Evolutionary conservation across 2,888 invertebrate species (phyloP), one percentile per base, ranked within the genome.

Genomic region (Leucania comma): DNA sequence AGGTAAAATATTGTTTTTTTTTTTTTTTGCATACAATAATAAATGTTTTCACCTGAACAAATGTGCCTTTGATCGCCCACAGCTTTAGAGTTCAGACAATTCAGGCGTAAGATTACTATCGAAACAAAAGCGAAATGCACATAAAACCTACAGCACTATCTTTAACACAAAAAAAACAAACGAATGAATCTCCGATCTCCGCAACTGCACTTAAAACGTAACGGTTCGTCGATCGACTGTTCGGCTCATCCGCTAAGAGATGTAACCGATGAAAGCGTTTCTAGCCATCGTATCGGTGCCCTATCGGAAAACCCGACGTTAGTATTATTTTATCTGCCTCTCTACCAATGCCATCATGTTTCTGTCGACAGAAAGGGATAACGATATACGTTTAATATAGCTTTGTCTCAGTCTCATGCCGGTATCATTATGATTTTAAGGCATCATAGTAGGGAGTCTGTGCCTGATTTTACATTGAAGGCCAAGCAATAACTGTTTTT

Each of bases 401-500:
- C 1, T 35, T 8, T 6, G 8, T 35, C 35, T 35, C 35, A 1
- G 35, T 35, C 35, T 35, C 5, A 35, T 6, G 9, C 8, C 35
- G 35, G 35, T 35, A 35, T 35, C 35, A 35, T 35, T 35, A 8
- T 8, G 6, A 6, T 35, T 35, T 35, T 3, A 35, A 35, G n/a
- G n/a, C n/a, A n/a, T n/a, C n/a, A n/a, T n/a, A n/a, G n/a, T n/a
- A n/a, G 35, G 35, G 9, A 4, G 1, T 35, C 35, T 57, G 22
- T 35, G 22, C 67, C 64, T 35, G 63, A 73, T 74, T 85, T 82
- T 77, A 80, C 78, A 75, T 72, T 73, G 69, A 81, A 71, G 50
- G 62, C 63, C 58, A 75, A 75, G 89, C 88, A 87, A 87, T 87
- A 78, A 69, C 63, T 68, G 78, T 72, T 75, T 67, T 73, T 66